Evolutionary conservation across 2,797 vertebrate genomes (phyloP).

Genomic region (Pampus argenteus): DNA sequence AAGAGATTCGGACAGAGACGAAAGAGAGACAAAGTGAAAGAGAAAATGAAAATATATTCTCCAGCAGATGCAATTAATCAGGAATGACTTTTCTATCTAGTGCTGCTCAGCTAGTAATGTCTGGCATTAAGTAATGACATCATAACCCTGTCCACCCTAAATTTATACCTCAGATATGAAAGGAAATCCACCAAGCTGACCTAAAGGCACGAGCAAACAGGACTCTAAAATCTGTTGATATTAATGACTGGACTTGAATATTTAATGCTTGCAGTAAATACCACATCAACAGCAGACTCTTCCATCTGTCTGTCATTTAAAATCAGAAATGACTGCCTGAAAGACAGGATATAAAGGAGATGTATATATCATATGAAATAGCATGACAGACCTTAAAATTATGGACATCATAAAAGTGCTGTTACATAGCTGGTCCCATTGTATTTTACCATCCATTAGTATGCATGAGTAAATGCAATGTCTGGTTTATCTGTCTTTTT

Average conservation of each 20-base stretch:
- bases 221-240: conserved; percentile 68
- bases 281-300: conserved; percentile 41
- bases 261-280: conserved; percentile 71
- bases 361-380: conserved; percentile 58
- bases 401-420: conserved; percentile 56
- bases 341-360: conserved; percentile 48
- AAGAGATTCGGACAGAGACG: conserved; percentile 51
- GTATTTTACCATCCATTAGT: conserved; percentile 48
- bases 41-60: conserved; percentile 79
- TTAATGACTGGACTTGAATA: conserved; percentile 63
- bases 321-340: conserved; percentile 44
- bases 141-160: conserved; percentile 75
- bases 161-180: conserved; percentile 72
- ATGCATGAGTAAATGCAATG: conserved; percentile 45
- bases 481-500: conserved; percentile 45
- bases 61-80: conserved; percentile 78
- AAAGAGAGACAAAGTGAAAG: conserved; percentile 63
- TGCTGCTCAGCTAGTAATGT: conserved; percentile 78
- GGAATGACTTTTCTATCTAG: conserved; percentile 81
- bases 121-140: conserved; percentile 82
- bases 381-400: conserved; percentile 47
- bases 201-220: conserved; percentile 57
- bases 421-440: conserved; percentile 39
- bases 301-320: conserved; percentile 53
- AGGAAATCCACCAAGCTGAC: conserved; percentile 69